Base-by-base conservation (phyloP, 2,888 invertebrate species). In the Netelia virgata region DNA sequence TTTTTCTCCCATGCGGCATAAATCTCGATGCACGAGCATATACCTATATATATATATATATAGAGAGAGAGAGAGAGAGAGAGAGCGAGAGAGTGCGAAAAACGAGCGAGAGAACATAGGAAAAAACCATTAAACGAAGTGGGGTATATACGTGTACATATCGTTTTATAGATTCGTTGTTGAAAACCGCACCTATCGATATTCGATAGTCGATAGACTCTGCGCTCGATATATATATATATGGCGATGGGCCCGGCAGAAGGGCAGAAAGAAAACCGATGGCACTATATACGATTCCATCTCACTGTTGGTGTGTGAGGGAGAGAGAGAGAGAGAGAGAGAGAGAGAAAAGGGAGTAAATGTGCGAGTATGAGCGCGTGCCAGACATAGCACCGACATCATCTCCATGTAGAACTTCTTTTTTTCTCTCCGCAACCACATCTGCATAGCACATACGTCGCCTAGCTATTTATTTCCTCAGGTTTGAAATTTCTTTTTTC, bases 131-230 rank as follows among this genome's bases (percentile, higher is more conserved):
- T 79, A 77, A 79, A 83, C 70, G 61, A 83, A 85, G 73, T 66
- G 66, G 47, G 61, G 18, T 20, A 18, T 18, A 23, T 9, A 59
- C n/a, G 20, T 66, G 50, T 64, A 23, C 69, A 74, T 73, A 84
- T 80, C 84, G 77, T 63, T 77, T 80, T 73, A 77, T 82, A 78
- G 77, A 78, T 84, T 84, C 76, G 83, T 76, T 61, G 83, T 76
- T 80, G 68, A 77, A 84, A 86, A 82, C 73, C 81, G 68, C 86
- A 75, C 72, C 23, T 82, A 86, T 86, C 76, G 84, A 80, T 83
- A 86, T 86, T 86, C 86, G 86, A 86, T 86, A 83, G 75, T 64
- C 84, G 75, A 84, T 84, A 81, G 80, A 84, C 76, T 76, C 80
- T 61, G 61, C 74, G 23, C 69, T 81, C 69, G 57, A 83, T 78